phyloP scores from a whole-genome alignment of 2,113 vertebrate genomes.

The Neoarius graeffei region DNA sequence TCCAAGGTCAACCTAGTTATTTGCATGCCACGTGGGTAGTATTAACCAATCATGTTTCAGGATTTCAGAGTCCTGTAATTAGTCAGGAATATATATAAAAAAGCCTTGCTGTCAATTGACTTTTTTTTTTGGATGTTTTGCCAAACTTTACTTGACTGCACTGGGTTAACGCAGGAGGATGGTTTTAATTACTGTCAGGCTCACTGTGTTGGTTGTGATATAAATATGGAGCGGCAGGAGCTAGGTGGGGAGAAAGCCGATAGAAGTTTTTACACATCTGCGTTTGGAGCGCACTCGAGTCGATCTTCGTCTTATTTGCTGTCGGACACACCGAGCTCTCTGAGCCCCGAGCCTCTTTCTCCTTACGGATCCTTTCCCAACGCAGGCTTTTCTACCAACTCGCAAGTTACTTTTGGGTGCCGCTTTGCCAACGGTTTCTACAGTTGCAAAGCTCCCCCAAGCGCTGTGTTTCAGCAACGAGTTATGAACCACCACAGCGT shows the following conservation, averaged over 20 bases:
- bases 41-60: conserved; percentile 54
- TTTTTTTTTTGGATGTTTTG: conserved; percentile 32
- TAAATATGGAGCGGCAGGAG: conserved; percentile 70
- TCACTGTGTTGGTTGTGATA: not conserved
- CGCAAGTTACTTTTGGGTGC: conserved; percentile 80
- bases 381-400: conserved; percentile 63
- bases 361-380: conserved; percentile 53
- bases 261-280: conserved; percentile 74
- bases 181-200: conserved; percentile 27
- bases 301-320: conserved; percentile 62
- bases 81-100: conserved; percentile 52
- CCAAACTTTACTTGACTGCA: conserved; percentile 1
- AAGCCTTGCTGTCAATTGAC: conserved; percentile 52
- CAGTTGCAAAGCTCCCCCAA: conserved; percentile 82
- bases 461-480: conserved; percentile 78
- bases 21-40: conserved; percentile 60
- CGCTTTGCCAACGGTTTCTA: conserved; percentile 85
- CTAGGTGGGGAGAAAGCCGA: conserved; percentile 71
- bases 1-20: conserved; percentile 26
- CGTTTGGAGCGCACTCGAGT: conserved; percentile 68
- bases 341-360: conserved; percentile 49
- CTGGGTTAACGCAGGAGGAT: conserved; percentile 40
- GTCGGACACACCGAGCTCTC: conserved; percentile 69
- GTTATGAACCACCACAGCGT: conserved; percentile 75
- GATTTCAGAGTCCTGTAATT: conserved; percentile 54